Evolutionary conservation across 2,113 vertebrate genomes (phyloP), one percentile per base, ranked within the genome.

Genomic region (Eupsittula cactorum): DNA sequence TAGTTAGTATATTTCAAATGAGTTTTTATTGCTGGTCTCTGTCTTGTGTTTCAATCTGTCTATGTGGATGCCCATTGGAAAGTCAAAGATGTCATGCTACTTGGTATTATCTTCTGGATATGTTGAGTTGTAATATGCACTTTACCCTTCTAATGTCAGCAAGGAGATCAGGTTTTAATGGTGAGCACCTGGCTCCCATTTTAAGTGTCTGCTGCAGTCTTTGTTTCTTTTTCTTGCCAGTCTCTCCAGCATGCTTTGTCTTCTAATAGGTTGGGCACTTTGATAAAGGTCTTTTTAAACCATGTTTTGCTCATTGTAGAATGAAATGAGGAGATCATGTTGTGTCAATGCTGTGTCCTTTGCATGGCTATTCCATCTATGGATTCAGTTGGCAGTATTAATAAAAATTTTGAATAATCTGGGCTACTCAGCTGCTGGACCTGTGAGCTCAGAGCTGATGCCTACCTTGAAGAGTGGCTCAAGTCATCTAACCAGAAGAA

Each of bases 261-360:
- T 82, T 74, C 63, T 86, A 78, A 79, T 2, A 37, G 7, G 20
- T 28, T 60, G 83, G 18, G 28, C 7, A 31, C 46, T 62, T 84
- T 14, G 5, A 44, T 53, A 31, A 64, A 67, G 7, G 7, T 77
- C 11, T 16, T 65, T 76, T 65, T 9, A 50, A 82, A 84, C 31
- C 0, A 1, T 0, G 1, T 76, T 76, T 77, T 86, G 3, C 27
- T 79, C 7, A 4, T 41, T 86, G 11, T 19, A 60, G 19, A 57
- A 62, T 65, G n/a, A 75, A 85, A 39, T 49, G 65, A 44, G 28
- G 52, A 52, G 18, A 47, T 20, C 19, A 1, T 2, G 2, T 23
- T 10, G 13, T 46, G 23, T n/a, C 31, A 70, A 11, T 5, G 6
- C 46, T 63, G 11, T 28, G 5, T 52, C 47, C 57, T 70, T 82